Evolutionary conservation across 2,888 invertebrate species (phyloP), one percentile per base, ranked within the genome.

Genomic region (Cryptosula pallasiana): DNA sequence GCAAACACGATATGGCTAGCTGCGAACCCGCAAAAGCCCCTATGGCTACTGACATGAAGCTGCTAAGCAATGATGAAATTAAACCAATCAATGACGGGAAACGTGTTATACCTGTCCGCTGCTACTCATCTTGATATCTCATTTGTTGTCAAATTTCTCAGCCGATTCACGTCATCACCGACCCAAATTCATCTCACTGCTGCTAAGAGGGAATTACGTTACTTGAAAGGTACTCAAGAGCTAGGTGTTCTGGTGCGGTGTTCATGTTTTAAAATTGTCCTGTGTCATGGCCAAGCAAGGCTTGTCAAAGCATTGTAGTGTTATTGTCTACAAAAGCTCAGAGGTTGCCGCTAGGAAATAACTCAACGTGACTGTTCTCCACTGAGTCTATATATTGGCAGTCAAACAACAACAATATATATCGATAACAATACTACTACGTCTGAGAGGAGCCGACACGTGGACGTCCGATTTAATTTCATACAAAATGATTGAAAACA

Each of bases 81-180:
- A 25, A 20, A 74, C 54, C 74, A 71, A 54, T 69, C 72, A n/a
- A 69, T 69, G 25, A 35, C 75, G 32, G 74, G 74, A 13, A 74
- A 73, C 34, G 35, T 76, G 36, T 55, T 76, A 35, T 76, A 76
- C 72, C 45, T 73, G 45, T 58, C 75, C n/a, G 55, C 36, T 1
- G 74, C 71, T 25, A 76, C 76, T 3, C 55, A 76, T 36, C 76
- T 75, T 57, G 76, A 76, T 36, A 76, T 75, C 23, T 29, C 75
- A n/a, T 5, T 5, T 57, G 13, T 25, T 57, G 57, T 57, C n/a
- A 23, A 23, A n/a, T 5, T 57, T 9, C 25, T 72, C 36, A 32
- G 71, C 27, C 71, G 71, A n/a, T 74, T 69, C 36, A 57, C 58
- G 69, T 45, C 74, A 23, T 69, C 72, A 9, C 76, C 76, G 35